These are phyloP conservation scores for Prunella himalayana DNA, from an alignment of 2,113 vertebrate genomes.

Conservation along the genomic window DNA sequence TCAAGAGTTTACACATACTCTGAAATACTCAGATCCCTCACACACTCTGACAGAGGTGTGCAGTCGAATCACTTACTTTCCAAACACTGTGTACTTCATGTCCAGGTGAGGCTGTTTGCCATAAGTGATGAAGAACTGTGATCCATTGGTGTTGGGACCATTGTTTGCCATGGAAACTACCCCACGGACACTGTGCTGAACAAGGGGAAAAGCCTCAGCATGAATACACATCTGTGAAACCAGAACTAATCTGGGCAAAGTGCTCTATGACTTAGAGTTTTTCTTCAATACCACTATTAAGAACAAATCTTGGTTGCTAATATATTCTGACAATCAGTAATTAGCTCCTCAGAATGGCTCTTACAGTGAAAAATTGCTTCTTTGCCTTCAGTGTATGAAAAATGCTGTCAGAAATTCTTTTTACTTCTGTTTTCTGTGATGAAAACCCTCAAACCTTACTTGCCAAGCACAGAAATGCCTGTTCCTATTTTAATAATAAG, in stretches of 20 bases:
- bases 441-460: neutral
- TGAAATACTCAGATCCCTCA: neutral
- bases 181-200: slow-evolving; percentile 92
- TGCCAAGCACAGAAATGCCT: neutral
- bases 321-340: neutral
- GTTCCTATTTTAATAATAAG: neutral
- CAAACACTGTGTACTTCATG: slow-evolving; percentile 98
- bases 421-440: neutral
- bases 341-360: neutral
- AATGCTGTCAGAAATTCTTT: neutral
- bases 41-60: neutral
- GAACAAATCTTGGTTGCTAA: neutral
- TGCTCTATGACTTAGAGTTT: neutral
- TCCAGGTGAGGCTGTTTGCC: slow-evolving; percentile 96
- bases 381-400: neutral
- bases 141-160: slow-evolving; percentile 92
- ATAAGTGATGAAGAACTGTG: slow-evolving; percentile 96
- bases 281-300: neutral
- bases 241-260: neutral
- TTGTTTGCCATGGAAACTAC: slow-evolving; percentile 98
- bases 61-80: slow-evolving; percentile 82
- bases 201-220: neutral
- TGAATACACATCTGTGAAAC: neutral
- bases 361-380: neutral
- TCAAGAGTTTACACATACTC: neutral